phyloP scores from a whole-genome alignment of 2,888 invertebrate species.

The Crocallis elinguaria region DNA sequence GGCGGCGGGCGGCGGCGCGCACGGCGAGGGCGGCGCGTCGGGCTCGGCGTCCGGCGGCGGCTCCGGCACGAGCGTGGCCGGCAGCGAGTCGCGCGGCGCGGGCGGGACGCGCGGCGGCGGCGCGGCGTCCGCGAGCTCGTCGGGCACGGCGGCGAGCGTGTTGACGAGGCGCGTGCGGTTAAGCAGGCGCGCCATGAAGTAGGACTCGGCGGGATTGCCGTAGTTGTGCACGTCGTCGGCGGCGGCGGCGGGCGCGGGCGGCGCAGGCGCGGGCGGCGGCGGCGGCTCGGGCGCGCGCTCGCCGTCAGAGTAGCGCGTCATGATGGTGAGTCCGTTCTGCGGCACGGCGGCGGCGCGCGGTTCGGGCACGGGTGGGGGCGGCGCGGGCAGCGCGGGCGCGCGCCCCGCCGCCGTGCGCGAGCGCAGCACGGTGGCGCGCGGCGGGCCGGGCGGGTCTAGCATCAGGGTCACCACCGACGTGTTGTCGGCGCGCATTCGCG shows the following conservation, averaged over 20 bases:
- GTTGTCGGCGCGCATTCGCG: conserved; percentile 97
- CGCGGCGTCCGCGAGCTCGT: conserved; percentile 55
- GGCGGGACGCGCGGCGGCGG: conserved; percentile 36
- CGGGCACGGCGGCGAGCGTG: conserved; percentile 71
- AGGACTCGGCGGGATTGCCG: conserved; percentile 78
- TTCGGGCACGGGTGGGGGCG: conserved; percentile 29
- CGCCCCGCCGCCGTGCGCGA: conserved; percentile 55
- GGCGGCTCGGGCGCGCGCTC: conserved; percentile 52
- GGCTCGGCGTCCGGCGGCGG: conserved; percentile 30
- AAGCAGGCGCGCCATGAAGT: conserved; percentile 76
- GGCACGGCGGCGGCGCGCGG: conserved; percentile 53
- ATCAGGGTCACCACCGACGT: conserved; percentile 96
- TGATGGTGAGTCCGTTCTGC: conserved; percentile 77
- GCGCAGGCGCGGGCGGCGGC: conserved; percentile 52
- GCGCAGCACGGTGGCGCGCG: conserved; percentile 87
- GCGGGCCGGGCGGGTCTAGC: conserved; percentile 95
- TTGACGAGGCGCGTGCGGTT: conserved; percentile 71
- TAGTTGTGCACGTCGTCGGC: conserved; percentile 68
- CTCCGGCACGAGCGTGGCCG: conserved; percentile 28
- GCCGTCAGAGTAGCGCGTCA: conserved; percentile 77
- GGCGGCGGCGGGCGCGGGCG: conserved; percentile 49
- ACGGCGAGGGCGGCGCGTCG: conserved; percentile 35
- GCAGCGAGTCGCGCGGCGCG: conserved; percentile 41
- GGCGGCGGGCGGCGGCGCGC: conserved; percentile 28
- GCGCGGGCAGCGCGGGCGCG: conserved; percentile 31